Base-by-base conservation (phyloP, 2,113 vertebrate genomes). In the Capreolus pygargus region DNA sequence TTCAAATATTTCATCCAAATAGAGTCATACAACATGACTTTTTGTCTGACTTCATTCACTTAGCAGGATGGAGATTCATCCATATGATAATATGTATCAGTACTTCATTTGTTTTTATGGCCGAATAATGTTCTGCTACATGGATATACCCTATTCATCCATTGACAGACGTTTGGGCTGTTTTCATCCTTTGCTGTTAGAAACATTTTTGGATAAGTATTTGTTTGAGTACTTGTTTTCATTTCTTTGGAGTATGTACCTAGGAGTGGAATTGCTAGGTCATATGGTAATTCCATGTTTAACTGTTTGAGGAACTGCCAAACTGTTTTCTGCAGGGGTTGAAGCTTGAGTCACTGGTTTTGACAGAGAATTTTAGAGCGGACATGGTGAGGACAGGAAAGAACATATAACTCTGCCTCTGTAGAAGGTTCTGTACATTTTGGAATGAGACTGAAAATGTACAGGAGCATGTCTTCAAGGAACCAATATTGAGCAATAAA, bases 171-270 rank as follows among this genome's bases (percentile, higher is more conserved):
- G 43, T 76, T 36, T 54, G 19, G 45, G 8, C 21, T 83, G 2
- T 82, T 57, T 94, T 33, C 5, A 33, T 17, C 21, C 88, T 91
- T 86, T 86, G 23, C 27, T 64, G 14, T 33, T 25, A 45, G 28
- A 79, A 50, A 50, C 45, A 79, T 28, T 58, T 57, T 78, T 6
- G 11, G 9, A 0, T 16, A 58, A 76, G 23, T 47, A 64, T 54
- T 94, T 83, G 7, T 55, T 61, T 95, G 52, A 89, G 55, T 95
- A n/a, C 33, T 43, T 81, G 5, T 84, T 96, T 96, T 96, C 47
- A 79, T 0, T 91, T 86, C 23, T 95, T 90, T 87, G 4, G 30
- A 28, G 6, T 52, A 54, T 89, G 47, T 30, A 57, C 11, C 57
- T 39, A 52, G 33, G 54, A 89, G 50, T 55, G 5, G n/a, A 94